Conservation (phyloP, 2,797 vertebrate species). For the Petrocephalus sullivani region DNA sequence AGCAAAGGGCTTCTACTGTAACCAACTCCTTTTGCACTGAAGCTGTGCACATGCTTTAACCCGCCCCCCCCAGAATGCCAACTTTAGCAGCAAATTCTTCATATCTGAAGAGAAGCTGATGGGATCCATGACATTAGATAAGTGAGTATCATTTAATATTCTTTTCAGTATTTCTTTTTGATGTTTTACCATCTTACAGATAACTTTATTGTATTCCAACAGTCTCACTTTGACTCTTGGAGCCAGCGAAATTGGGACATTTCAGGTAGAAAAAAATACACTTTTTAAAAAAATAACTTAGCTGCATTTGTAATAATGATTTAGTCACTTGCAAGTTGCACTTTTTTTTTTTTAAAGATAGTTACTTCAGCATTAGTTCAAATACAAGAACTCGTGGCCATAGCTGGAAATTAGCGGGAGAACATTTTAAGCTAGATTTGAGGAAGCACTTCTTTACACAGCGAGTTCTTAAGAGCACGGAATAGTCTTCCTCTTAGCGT, state of each 20-base stretch:
- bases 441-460: no score
- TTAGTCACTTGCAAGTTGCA: no score
- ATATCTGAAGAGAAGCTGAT: conserved; percentile 36
- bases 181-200: background rate
- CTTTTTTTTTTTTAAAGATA: background rate
- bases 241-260: conserved; percentile 49
- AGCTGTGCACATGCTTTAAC: background rate
- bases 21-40: background rate
- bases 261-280: conserved; percentile 46
- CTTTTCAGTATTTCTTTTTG: no score
- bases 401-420: no score
- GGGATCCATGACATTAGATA: conserved; percentile 45
- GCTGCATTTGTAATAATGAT: background rate
- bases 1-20: background rate
- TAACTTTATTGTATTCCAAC: conserved; percentile 14
- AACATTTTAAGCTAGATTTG: no score
- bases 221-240: conserved; percentile 52
- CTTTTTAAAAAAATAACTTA: background rate
- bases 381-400: no score
- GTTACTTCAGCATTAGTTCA: no score
- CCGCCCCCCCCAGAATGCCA: conserved; percentile 33
- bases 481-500: no score
- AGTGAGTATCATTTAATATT: conserved; percentile 42
- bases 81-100: conserved; percentile 37
- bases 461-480: no score